Evolutionary conservation across 2,113 vertebrate species (phyloP).

Genomic region (Tetrao urogallus): DNA sequence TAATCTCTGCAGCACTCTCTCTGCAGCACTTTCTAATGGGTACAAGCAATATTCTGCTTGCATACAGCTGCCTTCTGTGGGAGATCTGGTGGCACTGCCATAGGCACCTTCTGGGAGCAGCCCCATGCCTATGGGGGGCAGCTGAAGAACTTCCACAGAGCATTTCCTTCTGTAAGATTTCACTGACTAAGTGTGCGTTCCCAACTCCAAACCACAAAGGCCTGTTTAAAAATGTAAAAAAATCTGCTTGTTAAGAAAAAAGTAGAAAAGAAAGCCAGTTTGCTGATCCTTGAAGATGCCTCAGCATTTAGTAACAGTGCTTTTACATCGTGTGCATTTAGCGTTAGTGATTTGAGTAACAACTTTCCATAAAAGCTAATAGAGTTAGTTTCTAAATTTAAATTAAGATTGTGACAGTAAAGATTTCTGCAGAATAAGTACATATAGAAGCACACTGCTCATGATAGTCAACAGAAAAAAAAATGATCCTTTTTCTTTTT

Average conservation of each 20-base stretch:
- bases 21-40: not conserved
- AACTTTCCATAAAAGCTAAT: not conserved
- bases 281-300: constrained; percentile 27
- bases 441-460: not conserved
- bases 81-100: not conserved
- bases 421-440: not conserved
- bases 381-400: not conserved
- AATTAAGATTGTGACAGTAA: not conserved
- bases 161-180: constrained; percentile 13
- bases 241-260: constrained; percentile 17
- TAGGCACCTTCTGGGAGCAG: not conserved
- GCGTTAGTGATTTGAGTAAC: not conserved
- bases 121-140: not conserved
- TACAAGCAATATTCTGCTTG: not conserved
- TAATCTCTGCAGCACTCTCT: not conserved
- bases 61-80: not conserved
- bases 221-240: constrained; percentile 28
- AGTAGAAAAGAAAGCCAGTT: not conserved
- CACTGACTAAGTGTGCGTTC: not conserved
- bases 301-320: constrained; percentile 38
- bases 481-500: not conserved
- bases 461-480: not conserved
- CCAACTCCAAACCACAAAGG: constrained; percentile 40
- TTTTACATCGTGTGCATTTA: constrained; percentile 11
- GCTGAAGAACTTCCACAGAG: not conserved